Evolutionary conservation across 2,888 invertebrate species (phyloP).

Genomic region (Tachystola acroxantha): DNA sequence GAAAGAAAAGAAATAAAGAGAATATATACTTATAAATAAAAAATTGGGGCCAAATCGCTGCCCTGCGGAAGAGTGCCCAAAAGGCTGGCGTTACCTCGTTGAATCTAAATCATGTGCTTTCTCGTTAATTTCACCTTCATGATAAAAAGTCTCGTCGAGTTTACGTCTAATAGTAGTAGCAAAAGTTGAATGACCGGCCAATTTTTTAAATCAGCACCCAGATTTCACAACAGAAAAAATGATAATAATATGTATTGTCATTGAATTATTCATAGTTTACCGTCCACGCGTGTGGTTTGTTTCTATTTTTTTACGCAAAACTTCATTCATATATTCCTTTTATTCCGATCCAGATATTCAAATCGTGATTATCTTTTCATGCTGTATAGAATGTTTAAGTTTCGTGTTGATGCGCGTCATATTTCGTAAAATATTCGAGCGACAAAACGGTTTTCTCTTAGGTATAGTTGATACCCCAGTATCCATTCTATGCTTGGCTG

Average conservation of each 20-base stretch:
- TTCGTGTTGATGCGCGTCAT: constrained; percentile 26
- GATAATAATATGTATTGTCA: constrained; percentile 42
- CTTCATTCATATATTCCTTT: constrained; percentile 44
- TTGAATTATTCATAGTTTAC: constrained; percentile 58
- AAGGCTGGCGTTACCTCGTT: too few species aligned
- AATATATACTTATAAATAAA: too few species aligned
- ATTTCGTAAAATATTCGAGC: constrained; percentile 14
- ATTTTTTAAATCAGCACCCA: constrained; percentile 62
- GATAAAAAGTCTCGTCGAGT: too few species aligned
- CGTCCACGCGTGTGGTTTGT: constrained; percentile 35
- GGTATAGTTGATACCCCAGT: constrained; percentile 22
- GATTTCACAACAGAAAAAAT: constrained; percentile 54
- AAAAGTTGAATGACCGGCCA: constrained; percentile 63
- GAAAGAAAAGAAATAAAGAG: too few species aligned
- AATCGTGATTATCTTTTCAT: constrained; percentile 36
- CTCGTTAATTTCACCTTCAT: too few species aligned
- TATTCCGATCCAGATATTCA: constrained; percentile 57
- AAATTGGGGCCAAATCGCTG: too few species aligned
- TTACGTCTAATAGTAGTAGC: background rate
- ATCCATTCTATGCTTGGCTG: constrained; percentile 42
- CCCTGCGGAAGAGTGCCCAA: too few species aligned
- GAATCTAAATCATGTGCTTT: too few species aligned
- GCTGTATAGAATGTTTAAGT: constrained; percentile 30
- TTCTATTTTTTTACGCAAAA: constrained; percentile 36
- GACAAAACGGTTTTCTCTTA: constrained; percentile 8